Evolutionary conservation across 1,140 invertebrate species (phyloP).

Genomic region (Drosophila pachea): DNA sequence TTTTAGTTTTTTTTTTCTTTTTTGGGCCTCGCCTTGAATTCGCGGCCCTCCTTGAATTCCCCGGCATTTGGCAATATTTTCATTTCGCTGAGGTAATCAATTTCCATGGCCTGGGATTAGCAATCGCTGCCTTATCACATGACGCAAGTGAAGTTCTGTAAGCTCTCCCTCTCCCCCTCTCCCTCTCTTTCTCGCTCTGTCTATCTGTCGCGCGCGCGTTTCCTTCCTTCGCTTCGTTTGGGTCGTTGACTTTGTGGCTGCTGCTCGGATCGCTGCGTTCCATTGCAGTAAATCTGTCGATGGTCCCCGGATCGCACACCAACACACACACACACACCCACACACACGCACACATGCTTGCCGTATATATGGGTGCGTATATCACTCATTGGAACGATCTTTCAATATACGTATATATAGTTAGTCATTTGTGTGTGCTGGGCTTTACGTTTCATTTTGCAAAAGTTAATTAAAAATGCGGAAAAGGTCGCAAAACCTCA

Average conservation of each 20-base stretch:
- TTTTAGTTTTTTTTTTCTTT: conserved; percentile 11
- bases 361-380: conserved; percentile 22
- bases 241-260: conserved; percentile 55
- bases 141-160: conserved; percentile 21
- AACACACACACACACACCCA: no score
- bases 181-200: background rate
- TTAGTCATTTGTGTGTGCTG: conserved; percentile 29
- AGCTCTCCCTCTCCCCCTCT: background rate
- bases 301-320: conserved; percentile 16
- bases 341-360: background rate
- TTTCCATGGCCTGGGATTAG: conserved; percentile 33
- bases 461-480: conserved; percentile 52
- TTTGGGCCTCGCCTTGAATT: conserved; percentile 50
- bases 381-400: conserved; percentile 37
- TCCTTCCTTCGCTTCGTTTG: conserved; percentile 20
- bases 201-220: background rate
- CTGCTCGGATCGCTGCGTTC: conserved; percentile 37
- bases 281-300: conserved; percentile 74
- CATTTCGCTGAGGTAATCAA: conserved; percentile 61
- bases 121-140: conserved; percentile 37
- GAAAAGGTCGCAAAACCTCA: conserved; percentile 33
- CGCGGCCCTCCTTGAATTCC: background rate
- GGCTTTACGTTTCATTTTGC: conserved; percentile 9
- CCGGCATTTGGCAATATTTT: background rate
- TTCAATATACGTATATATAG: conserved; percentile 22